Evolutionary conservation across 2,888 invertebrate species (phyloP).

Genomic region (Bhutanitis thaidina): DNA sequence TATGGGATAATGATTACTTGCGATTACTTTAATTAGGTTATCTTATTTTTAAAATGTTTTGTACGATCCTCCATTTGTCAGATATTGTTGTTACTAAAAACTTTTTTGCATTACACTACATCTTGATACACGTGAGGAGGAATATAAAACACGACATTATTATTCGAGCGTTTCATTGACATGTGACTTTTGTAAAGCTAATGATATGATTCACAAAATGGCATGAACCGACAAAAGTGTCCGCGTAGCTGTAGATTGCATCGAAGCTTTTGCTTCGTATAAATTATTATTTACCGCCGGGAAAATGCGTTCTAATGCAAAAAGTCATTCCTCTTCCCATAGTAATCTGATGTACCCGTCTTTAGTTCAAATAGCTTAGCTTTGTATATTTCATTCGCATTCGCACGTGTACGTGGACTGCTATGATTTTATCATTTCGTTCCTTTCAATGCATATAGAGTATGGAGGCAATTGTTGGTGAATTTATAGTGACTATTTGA

Average conservation of each 20-base stretch:
- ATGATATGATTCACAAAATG: conserved; percentile 25
- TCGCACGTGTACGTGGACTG: conserved; percentile 14
- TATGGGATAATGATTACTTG: not conserved
- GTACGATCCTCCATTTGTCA: not conserved
- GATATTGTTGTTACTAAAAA: not conserved
- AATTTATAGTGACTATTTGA: conserved; percentile 34
- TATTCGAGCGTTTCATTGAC: conserved; percentile 18
- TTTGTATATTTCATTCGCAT: conserved; percentile 27
- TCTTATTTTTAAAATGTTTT: not conserved
- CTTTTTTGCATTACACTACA: not conserved
- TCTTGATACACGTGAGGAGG: conserved; percentile 25
- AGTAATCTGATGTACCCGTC: conserved; percentile 27
- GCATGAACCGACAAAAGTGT: conserved; percentile 38
- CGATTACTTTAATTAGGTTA: not conserved
- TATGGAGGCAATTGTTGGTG: conserved; percentile 25
- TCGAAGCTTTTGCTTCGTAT: conserved; percentile 30
- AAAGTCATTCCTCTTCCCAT: conserved; percentile 28
- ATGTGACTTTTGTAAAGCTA: conserved; percentile 25
- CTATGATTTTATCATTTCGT: conserved; percentile 25
- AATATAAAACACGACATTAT: conserved; percentile 30
- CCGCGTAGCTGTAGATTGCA: conserved; percentile 32
- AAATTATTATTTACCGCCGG: conserved; percentile 27
- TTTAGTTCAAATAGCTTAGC: conserved; percentile 24
- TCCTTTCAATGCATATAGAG: conserved; percentile 23
- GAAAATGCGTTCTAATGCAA: conserved; percentile 28